Evolutionary conservation across 30 jellyfish, hydroid and myxozoan genomes (phyloP).

Genomic region (Rhopilema esculentum): DNA sequence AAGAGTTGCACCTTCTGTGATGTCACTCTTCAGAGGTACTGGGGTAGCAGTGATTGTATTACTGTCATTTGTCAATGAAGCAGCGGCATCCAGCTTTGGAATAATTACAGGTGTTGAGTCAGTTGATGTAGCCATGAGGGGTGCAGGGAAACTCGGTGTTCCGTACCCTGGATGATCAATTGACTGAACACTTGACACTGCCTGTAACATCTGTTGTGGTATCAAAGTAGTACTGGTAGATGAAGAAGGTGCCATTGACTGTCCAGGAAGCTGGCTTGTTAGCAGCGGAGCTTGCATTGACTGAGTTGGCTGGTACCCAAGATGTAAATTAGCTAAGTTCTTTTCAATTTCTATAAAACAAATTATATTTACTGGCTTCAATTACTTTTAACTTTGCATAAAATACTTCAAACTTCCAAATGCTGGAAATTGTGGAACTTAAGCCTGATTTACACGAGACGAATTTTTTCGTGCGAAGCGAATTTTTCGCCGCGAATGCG

Average conservation of each 20-base stretch:
- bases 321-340: constrained; percentile 64
- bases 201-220: constrained; percentile 42
- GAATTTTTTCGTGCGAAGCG: no score
- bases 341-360: constrained; percentile 30
- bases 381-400: no score
- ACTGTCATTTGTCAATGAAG: constrained; percentile 13
- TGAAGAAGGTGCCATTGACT: constrained; percentile 43
- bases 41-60: constrained; percentile 77
- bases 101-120: constrained; percentile 50
- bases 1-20: constrained; percentile 78
- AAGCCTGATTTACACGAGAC: no score
- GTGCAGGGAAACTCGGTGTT: constrained; percentile 68
- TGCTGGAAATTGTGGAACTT: no score
- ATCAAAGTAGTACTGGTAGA: constrained; percentile 37
- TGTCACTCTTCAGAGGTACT: constrained; percentile 70
- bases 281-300: constrained; percentile 78
- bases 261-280: constrained; percentile 61
- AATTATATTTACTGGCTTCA: not conserved
- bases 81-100: constrained; percentile 41
- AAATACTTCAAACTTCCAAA: no score
- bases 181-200: constrained; percentile 63
- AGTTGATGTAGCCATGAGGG: constrained; percentile 76
- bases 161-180: constrained; percentile 69
- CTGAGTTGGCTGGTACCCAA: constrained; percentile 57
- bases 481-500: no score